Evolutionary conservation across 2,888 invertebrate species (phyloP).

Genomic region (Neelides folsomi): DNA sequence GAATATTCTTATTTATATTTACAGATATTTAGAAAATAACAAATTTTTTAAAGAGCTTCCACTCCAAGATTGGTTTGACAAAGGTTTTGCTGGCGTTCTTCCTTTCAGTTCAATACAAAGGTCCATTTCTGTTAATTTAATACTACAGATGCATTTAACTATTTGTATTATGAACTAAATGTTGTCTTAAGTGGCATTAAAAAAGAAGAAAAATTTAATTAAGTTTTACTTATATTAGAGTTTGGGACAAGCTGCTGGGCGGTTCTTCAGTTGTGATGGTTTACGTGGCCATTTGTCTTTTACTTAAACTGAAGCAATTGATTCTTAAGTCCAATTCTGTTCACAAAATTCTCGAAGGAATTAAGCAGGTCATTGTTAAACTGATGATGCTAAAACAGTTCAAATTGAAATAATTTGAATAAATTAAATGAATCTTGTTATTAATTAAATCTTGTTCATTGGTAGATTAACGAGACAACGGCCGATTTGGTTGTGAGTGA

Average conservation of each 20-base stretch:
- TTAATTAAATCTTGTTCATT: constrained; percentile 36
- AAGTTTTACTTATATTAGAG: constrained; percentile 51
- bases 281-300: constrained; percentile 59
- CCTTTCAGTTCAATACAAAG: constrained; percentile 63
- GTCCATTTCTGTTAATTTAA: constrained; percentile 39
- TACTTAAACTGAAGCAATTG: constrained; percentile 55
- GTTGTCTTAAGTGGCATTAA: too few relatives aligned
- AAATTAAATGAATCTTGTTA: background rate
- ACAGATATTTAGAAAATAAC: constrained; percentile 52
- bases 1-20: constrained; percentile 32
- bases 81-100: constrained; percentile 68
- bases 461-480: constrained; percentile 61
- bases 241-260: constrained; percentile 79
- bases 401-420: background rate
- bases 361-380: constrained; percentile 48
- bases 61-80: constrained; percentile 62
- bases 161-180: too few relatives aligned
- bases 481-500: constrained; percentile 72
- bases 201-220: too few relatives aligned
- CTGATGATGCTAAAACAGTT: background rate
- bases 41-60: constrained; percentile 53
- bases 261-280: constrained; percentile 70
- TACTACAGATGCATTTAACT: too few relatives aligned
- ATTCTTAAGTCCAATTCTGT: constrained; percentile 50
- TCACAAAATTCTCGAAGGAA: constrained; percentile 50